Evolutionary conservation across 2,888 invertebrate species (phyloP).

Genomic region (Pheosia tremula): DNA sequence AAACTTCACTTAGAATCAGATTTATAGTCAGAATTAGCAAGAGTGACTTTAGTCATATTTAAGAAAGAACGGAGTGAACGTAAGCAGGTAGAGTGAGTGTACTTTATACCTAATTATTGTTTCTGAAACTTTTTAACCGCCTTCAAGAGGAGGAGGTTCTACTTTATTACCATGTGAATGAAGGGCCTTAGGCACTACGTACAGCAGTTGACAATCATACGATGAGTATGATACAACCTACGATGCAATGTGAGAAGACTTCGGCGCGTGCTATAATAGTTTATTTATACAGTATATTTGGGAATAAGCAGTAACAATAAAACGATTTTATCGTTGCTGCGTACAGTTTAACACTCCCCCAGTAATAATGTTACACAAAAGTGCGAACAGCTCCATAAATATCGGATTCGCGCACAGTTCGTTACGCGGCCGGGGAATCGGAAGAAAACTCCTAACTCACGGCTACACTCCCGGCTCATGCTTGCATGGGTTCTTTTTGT

Average conservation of each 20-base stretch:
- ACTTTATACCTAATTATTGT: too few species aligned
- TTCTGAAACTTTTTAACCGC: too few species aligned
- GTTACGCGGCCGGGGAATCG: slow-evolving; percentile 11
- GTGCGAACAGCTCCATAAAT: slow-evolving; percentile 12
- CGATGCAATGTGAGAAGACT: not conserved
- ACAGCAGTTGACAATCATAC: too few species aligned
- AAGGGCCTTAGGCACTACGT: too few species aligned
- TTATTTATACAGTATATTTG: slow-evolving; percentile 3
- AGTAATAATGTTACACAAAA: slow-evolving; percentile 8
- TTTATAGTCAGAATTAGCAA: too few species aligned
- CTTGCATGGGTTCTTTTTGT: not conserved
- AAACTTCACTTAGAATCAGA: too few species aligned
- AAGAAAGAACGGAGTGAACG: too few species aligned
- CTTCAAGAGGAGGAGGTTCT: too few species aligned
- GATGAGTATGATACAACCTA: not conserved
- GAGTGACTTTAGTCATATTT: too few species aligned
- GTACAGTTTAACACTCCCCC: slow-evolving; percentile 5
- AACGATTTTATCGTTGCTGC: slow-evolving; percentile 4
- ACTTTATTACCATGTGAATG: too few species aligned
- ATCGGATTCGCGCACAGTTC: slow-evolving; percentile 10
- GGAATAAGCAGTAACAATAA: slow-evolving; percentile 6
- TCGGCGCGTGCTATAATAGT: not conserved
- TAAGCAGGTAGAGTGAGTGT: too few species aligned
- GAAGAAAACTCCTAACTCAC: slow-evolving; percentile 12
- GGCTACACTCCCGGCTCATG: slow-evolving; percentile 4